A percentile compares a stretch with the other conserved stretches of the same genome.
phyloP scores from a whole-genome alignment of 2,888 invertebrate species.

The Dasysyrphus albostriatus region DNA sequence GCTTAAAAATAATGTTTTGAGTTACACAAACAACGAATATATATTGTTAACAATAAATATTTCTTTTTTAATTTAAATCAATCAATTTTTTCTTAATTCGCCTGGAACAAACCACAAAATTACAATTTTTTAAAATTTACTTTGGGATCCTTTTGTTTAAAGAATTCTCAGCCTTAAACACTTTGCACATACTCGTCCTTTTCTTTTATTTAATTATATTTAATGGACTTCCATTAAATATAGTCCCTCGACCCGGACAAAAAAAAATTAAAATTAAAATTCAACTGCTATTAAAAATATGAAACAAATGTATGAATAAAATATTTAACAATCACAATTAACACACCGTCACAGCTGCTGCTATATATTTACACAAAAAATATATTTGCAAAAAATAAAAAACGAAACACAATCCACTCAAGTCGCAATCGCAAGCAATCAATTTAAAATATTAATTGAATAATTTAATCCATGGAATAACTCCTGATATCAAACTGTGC shows the following conservation, averaged over 20 bases:
- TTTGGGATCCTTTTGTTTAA: background rate
- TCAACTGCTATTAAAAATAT: constrained; percentile 7
- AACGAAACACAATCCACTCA: constrained; percentile 38
- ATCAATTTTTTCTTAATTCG: too few relatives aligned
- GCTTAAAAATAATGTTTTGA: too few relatives aligned
- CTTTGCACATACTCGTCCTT: background rate
- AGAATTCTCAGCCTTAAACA: background rate
- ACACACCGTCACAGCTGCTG: constrained; percentile 63
- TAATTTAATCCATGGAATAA: constrained; percentile 71
- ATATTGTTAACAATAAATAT: too few relatives aligned
- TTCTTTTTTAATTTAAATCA: too few relatives aligned
- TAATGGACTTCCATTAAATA: constrained; percentile 38
- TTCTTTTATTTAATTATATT: constrained; percentile 20
- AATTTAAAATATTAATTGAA: constrained; percentile 75
- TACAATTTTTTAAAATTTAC: background rate
- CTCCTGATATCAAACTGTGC: constrained; percentile 19
- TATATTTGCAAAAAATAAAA: background rate
- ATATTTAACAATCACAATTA: constrained; percentile 72
- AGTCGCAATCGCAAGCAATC: constrained; percentile 64
- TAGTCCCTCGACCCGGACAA: constrained; percentile 25
- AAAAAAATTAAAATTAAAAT: background rate
- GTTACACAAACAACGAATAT: too few relatives aligned
- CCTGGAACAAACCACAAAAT: background rate
- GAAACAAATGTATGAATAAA: constrained; percentile 42
- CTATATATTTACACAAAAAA: background rate